Evolutionary conservation across 2,797 vertebrate species (phyloP).

Genomic region (Acridotheres tristis): DNA sequence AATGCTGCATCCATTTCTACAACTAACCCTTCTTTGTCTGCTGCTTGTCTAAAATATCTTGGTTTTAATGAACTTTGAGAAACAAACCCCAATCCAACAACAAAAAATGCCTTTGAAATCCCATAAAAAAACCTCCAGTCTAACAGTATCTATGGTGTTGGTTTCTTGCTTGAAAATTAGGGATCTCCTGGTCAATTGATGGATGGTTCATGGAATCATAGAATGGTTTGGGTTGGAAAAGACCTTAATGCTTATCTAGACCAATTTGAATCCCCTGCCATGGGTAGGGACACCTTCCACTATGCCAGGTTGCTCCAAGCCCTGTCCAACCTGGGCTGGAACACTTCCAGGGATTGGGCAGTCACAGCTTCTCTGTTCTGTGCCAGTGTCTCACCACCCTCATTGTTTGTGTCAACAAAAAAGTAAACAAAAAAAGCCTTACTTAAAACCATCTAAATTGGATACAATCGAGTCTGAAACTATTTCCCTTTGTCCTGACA

Average conservation of each 20-base stretch:
- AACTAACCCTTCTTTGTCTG: not conserved
- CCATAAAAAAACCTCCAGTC: not conserved
- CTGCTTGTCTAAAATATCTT: not conserved
- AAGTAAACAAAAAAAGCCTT: not conserved
- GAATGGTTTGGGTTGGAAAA: not conserved
- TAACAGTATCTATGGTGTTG: not conserved
- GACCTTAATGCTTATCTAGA: not conserved
- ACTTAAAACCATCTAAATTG: not conserved
- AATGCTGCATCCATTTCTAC: not conserved
- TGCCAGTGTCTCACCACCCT: not conserved
- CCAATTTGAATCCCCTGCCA: not conserved
- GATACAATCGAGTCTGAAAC: not conserved
- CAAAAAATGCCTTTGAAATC: not conserved
- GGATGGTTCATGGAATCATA: not conserved
- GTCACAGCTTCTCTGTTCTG: not conserved
- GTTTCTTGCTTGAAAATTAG: not conserved
- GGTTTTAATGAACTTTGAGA: not conserved
- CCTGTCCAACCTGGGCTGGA: rapidly evolving
- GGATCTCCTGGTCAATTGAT: rapidly evolving
- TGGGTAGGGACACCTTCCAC: not conserved
- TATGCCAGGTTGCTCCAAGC: not conserved
- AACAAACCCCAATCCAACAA: not conserved
- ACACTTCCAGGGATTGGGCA: rapidly evolving
- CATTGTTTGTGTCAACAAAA: not conserved
- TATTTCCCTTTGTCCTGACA: not conserved